Evolutionary conservation across 2,113 vertebrate species (phyloP).

Genomic region (Hiodon tergisus): DNA sequence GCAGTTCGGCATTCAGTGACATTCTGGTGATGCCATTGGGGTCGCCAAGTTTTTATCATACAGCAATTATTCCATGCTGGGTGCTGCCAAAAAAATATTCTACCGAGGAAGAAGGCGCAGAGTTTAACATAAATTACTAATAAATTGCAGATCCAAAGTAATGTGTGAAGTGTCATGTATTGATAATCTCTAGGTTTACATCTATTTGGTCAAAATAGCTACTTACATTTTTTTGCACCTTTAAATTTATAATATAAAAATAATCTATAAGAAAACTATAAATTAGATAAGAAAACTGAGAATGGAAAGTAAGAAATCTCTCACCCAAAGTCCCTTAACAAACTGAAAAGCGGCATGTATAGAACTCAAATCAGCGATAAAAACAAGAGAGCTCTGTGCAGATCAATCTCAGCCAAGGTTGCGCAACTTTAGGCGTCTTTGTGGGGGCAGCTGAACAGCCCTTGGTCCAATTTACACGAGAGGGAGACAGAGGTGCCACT

Average conservation of each 20-base stretch:
- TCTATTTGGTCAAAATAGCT: too few species aligned
- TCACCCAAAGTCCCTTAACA: not conserved
- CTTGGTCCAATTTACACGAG: too few species aligned
- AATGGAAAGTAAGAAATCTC: not conserved
- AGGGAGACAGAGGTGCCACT: too few species aligned
- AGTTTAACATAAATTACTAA: not conserved
- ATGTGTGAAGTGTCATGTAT: not conserved
- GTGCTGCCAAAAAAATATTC: not conserved
- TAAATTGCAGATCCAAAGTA: not conserved
- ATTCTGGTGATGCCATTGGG: not conserved
- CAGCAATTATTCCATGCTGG: not conserved
- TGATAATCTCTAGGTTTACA: too few species aligned
- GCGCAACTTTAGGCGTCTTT: too few species aligned
- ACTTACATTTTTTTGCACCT: too few species aligned
- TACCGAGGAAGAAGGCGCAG: not conserved
- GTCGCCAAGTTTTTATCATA: conserved; percentile 15
- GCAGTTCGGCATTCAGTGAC: not conserved
- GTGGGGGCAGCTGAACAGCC: too few species aligned
- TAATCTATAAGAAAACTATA: too few species aligned
- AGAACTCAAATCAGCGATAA: too few species aligned
- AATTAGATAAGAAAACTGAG: too few species aligned
- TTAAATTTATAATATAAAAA: too few species aligned
- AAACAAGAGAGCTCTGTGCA: conserved; percentile 11
- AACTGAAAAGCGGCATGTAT: not conserved
- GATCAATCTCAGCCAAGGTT: not conserved